Evolutionary conservation across 2,888 invertebrate species (phyloP).

Genomic region (Epinotia brunnichana): DNA sequence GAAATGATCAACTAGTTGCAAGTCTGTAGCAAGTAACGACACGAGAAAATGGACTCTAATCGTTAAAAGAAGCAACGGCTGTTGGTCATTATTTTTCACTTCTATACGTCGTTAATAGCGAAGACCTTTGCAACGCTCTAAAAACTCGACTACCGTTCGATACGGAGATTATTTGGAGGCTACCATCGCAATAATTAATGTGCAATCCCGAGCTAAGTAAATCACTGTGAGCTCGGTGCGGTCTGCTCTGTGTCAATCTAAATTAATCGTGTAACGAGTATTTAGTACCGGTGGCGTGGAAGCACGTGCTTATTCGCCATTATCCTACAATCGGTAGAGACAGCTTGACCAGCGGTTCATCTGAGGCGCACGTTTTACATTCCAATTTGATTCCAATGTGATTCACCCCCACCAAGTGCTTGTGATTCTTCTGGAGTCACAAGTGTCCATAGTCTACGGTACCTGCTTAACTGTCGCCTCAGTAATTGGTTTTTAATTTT

Average conservation of each 20-base stretch:
- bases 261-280: background rate
- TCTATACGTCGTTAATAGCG: background rate
- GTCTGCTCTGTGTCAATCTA: background rate
- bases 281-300: background rate
- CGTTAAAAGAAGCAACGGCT: background rate
- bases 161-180: background rate
- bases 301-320: background rate
- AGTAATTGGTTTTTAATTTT: too few species aligned
- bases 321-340: background rate
- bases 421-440: too few species aligned
- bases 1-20: too few species aligned
- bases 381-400: background rate
- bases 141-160: background rate
- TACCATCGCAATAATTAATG: conserved; percentile 5
- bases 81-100: background rate
- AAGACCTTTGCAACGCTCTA: background rate
- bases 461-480: too few species aligned
- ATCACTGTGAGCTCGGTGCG: background rate
- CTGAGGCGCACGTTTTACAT: background rate
- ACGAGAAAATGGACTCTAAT: background rate
- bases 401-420: too few species aligned
- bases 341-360: background rate
- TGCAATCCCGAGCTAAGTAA: conserved; percentile 5
- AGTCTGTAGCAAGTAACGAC: background rate
- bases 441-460: too few species aligned